Evolutionary conservation across 2,888 invertebrate genomes (phyloP).

Genomic region (Deilephila elpenor): DNA sequence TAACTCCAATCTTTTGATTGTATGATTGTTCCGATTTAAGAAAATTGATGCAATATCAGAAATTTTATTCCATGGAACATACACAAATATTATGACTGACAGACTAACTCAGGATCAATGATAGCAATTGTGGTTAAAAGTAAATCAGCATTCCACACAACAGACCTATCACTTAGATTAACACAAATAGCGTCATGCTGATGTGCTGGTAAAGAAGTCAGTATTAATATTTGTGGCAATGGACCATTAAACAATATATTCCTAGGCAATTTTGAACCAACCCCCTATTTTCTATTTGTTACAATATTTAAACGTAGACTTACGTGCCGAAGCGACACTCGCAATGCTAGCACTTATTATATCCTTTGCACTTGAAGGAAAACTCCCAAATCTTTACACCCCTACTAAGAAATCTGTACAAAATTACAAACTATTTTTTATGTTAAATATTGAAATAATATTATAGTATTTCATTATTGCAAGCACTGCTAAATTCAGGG

Average conservation of each 20-base stretch:
- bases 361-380: slow-evolving; percentile 13
- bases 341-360: slow-evolving; percentile 5
- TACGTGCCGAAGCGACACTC: background rate
- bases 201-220: no score
- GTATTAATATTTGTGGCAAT: background rate
- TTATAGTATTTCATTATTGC: slow-evolving; percentile 67
- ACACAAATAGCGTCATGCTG: no score
- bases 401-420: background rate
- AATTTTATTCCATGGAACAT: no score
- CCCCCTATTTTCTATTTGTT: background rate
- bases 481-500: slow-evolving; percentile 74
- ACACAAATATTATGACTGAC: no score
- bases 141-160: no score
- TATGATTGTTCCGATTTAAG: no score
- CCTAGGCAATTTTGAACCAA: background rate
- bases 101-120: no score
- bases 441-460: slow-evolving; percentile 38
- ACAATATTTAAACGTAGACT: background rate
- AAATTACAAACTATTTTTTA: background rate
- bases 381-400: background rate
- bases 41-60: no score
- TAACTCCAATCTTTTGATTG: no score
- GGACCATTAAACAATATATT: background rate
- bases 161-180: no score
- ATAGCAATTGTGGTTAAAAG: no score